Evolutionary conservation across 30 jellyfish, hydroid and myxozoan species (phyloP), one percentile per base, ranked within the genome.

Genomic region (Aurelia aurita complex sp. Pacific): DNA sequence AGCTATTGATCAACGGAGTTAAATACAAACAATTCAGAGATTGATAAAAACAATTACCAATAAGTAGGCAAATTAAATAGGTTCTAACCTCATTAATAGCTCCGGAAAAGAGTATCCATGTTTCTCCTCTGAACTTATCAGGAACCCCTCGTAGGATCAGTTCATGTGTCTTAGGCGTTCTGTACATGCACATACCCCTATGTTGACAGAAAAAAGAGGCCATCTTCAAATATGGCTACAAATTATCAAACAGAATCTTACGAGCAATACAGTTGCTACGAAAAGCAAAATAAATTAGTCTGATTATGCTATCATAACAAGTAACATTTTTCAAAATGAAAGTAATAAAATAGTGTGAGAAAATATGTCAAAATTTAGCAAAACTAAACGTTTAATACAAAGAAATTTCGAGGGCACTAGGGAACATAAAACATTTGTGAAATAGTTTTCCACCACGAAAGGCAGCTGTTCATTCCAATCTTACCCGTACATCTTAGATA

Each of bases 121-220:
- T 88, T 74, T 94, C 98, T 1, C 98, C 98, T 34, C 98, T 85
- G 55, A 88, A 83, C 69, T 96, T 90, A 51, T 94, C 98, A 9
- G 98, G 98, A 19, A 94, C 91, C 4, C 98, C 98, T 51, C 84
- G 84, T 55, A 94, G 80, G 9, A 94, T 88, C 53, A 94, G 80
- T 69, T 94, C 98, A 59, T 94, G 98, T 54, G 94, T 88, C 79
- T 88, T 94, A 42, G 95, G 92, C 1, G 98, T 94, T 13, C 98
- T 94, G 69, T 94, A 94, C 98, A 94, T 94, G 52, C 98, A 94
- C 82, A 94, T 85, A 2, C 98, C 98, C 33, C 87, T 75, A 38
- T 11, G 23, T 63, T 12, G 72, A 63, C 36, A 29, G 35, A 63
- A 63, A 13, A 60, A 63, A 29, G 2, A 63, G 32, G 35, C 0